Conservation (phyloP, 2,888 invertebrate genomes). For the Stenodera caucasica region DNA sequence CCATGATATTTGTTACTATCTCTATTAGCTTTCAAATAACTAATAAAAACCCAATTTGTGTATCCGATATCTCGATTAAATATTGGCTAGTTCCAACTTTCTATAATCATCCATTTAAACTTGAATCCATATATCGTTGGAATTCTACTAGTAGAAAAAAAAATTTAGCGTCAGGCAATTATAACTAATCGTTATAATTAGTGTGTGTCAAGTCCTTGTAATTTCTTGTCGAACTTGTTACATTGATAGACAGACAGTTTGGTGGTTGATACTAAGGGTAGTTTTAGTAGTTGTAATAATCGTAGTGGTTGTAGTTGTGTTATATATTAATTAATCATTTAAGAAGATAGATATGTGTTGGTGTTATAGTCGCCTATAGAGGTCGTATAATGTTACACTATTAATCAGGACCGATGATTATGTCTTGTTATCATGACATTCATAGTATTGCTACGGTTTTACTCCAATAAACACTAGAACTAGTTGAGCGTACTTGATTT, state of each 20-base stretch:
- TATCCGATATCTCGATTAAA: background rate
- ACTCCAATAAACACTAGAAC: constrained; percentile 22
- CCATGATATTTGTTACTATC: background rate
- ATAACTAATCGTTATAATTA: constrained; percentile 2
- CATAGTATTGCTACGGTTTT: constrained; percentile 27
- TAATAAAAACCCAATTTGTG: background rate
- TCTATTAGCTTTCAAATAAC: background rate
- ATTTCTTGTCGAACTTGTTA: background rate
- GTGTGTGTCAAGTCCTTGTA: background rate
- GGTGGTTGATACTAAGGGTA: background rate
- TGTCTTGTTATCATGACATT: constrained; percentile 41
- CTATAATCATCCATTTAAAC: background rate
- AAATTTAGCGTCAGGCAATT: no score
- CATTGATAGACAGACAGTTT: background rate
- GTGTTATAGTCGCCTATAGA: constrained; percentile 25
- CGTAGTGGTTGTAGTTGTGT: constrained; percentile 15
- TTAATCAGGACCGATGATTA: constrained; percentile 44
- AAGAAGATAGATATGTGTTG: constrained; percentile 30
- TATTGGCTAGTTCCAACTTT: background rate
- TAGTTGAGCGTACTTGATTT: background rate
- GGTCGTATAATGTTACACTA: constrained; percentile 41
- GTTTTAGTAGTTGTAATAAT: background rate
- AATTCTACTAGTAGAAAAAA: background rate
- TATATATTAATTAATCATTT: constrained; percentile 40
- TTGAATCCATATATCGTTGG: no score